phyloP scores from a whole-genome alignment of 2,113 vertebrate species.

The Delphinus delphis region DNA sequence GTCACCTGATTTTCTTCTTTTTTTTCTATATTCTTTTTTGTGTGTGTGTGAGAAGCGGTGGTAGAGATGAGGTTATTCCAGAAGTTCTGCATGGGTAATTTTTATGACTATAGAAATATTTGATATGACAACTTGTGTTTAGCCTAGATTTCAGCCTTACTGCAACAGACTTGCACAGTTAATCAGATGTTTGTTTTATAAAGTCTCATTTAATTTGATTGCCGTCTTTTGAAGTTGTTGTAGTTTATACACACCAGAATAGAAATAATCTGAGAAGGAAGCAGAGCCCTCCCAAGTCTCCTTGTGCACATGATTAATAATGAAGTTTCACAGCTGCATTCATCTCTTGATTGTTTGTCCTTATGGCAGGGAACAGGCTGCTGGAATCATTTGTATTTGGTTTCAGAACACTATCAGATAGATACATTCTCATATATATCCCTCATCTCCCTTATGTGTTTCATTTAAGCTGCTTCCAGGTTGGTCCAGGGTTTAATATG shows the following conservation, averaged over 20 bases:
- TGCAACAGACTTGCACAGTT: neutral
- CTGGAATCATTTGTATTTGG: neutral
- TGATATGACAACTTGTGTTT: neutral
- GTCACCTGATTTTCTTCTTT: neutral
- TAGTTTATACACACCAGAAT: slow-evolving; percentile 23
- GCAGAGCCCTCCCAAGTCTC: neutral
- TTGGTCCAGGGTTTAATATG: neutral
- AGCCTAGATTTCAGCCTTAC: neutral
- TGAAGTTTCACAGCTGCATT: neutral
- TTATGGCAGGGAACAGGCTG: neutral
- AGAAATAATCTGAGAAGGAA: slow-evolving; percentile 16
- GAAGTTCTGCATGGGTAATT: neutral
- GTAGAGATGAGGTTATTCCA: neutral
- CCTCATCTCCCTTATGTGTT: neutral
- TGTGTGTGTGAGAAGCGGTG: no score
- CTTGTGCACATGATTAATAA: neutral
- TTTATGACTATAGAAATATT: slow-evolving; percentile 4
- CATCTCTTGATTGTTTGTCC: neutral
- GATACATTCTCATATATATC: neutral
- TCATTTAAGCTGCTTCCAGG: neutral
- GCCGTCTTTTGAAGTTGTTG: slow-evolving; percentile 19
- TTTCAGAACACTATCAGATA: neutral
- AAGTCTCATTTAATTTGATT: slow-evolving; percentile 50
- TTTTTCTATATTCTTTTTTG: neutral
- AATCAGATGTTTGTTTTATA: slow-evolving; percentile 51